A percentile compares a stretch with the other conserved stretches of the same genome.
These are phyloP conservation scores for Rattus norvegicus DNA, from an alignment of 2,113 vertebrate genomes.

Conservation along the genomic window DNA sequence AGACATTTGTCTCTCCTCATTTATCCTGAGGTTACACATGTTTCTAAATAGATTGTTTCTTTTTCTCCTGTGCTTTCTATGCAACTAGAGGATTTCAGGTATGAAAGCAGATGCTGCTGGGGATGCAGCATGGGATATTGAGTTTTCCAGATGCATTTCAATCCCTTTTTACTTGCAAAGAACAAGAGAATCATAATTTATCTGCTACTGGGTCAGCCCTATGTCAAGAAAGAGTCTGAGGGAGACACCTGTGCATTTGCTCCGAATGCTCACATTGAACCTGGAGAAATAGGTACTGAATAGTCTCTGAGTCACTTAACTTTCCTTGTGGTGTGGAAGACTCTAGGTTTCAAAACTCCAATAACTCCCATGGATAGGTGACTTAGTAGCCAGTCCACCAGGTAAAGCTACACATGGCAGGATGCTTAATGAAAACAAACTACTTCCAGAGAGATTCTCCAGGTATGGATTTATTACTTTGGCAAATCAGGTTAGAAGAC, in stretches of 20 bases:
- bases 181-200: not conserved
- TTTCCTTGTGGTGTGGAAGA: not conserved
- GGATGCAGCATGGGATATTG: not conserved
- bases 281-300: not conserved
- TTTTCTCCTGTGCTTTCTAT: too few species aligned
- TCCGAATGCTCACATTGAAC: not conserved
- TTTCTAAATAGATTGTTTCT: not conserved
- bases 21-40: too few species aligned
- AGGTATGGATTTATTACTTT: not conserved
- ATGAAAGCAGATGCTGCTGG: not conserved
- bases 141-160: not conserved
- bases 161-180: not conserved
- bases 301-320: not conserved
- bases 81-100: not conserved
- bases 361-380: not conserved
- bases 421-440: not conserved
- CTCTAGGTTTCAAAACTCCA: not conserved
- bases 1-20: not conserved
- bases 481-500: not conserved
- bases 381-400: too few species aligned
- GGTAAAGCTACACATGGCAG: not conserved
- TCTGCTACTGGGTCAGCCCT: not conserved
- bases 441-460: not conserved
- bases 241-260: fast-evolving
- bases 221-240: not conserved